Evolutionary conservation across 2,113 vertebrate species (phyloP).

Genomic region (Datnioides undecimradiatus): DNA sequence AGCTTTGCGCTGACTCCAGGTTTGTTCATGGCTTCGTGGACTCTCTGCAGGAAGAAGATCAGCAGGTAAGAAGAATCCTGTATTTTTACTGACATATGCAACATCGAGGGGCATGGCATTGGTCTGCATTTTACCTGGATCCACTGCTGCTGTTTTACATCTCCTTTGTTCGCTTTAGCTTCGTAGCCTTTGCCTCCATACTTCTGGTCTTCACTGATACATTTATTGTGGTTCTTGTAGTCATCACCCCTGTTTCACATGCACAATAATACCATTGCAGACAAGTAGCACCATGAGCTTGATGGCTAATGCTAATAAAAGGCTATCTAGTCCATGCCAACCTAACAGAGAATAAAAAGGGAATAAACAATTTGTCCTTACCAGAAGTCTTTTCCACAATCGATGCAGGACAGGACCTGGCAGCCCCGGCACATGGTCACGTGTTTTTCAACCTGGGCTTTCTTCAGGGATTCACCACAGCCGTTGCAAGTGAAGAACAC

Average conservation of each 20-base stretch:
- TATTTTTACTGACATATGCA: neutral
- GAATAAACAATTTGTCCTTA: conserved; percentile 58
- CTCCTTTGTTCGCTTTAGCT: conserved; percentile 91
- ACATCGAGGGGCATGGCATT: fast-evolving
- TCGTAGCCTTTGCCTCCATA: conserved; percentile 94
- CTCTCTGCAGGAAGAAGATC: conserved; percentile 83
- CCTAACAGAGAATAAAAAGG: neutral
- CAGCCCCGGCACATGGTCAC: conserved; percentile 86
- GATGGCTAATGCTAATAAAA: no score
- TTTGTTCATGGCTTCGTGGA: conserved; percentile 89
- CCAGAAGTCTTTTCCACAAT: conserved; percentile 97
- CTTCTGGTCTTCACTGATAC: conserved; percentile 94
- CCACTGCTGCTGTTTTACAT: conserved; percentile 95
- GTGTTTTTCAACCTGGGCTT: conserved; percentile 94
- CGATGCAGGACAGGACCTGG: conserved; percentile 92
- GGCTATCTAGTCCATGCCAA: neutral
- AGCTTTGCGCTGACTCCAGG: conserved; percentile 88
- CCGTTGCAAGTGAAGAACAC: conserved; percentile 94
- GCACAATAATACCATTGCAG: neutral
- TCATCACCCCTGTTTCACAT: conserved; percentile 87
- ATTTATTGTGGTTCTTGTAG: conserved; percentile 91
- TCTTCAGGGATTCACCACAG: conserved; percentile 96
- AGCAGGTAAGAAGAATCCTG: neutral
- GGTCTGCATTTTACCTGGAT: conserved; percentile 86
- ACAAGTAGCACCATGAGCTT: neutral